Base-by-base conservation (phyloP, 2,113 vertebrate genomes). In the Nettapus auritus region DNA sequence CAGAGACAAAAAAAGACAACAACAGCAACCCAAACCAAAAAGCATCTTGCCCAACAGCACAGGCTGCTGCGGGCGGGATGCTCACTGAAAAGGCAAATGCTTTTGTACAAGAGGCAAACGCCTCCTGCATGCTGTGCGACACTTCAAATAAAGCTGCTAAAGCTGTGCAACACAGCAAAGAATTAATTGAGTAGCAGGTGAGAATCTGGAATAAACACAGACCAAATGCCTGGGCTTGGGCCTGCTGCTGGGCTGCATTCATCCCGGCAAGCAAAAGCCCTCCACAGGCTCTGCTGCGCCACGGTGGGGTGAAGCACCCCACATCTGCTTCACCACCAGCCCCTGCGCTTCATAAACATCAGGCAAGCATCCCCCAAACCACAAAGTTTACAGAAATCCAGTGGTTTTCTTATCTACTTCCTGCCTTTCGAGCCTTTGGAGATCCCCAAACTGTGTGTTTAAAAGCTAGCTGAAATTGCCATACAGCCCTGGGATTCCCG, bases 81-180 rank as follows among this genome's bases (percentile, higher is more conserved):
- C 28, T 9, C 1, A 3, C 28, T 13, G 59, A 17, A 34, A 50
- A 48, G 46, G 59, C 34, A 40, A 48, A 25, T 4, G 16, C 71
- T 52, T 66, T 23, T 20, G 40, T 7, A n/a, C 6, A 12, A 68
- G 40, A 20, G 26, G 52, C 10, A 16, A 50, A 34, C 1, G 29
- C 23, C 76, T 18, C 23, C 36, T 2, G 28, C 4, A 3, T 4
- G 19, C 42, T 3, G 20, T 10, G 48, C 1, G 0, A 23, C 60
- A 28, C 85, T 44, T 12, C 73, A 31, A 8, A 15, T 5, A 25
- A 40, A 17, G n/a, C 52, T 34, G 59, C 26, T 4, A 31, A 29
- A 36, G 71, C 6, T 28, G 17, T 1, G 31, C 17, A 6, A 22
- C 50, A 3, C 17, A 14, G 31, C 13, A 15, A 6, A 62, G 60